Base-by-base conservation (phyloP, 2,113 vertebrate species). In the Poeciliopsis retropinna region DNA sequence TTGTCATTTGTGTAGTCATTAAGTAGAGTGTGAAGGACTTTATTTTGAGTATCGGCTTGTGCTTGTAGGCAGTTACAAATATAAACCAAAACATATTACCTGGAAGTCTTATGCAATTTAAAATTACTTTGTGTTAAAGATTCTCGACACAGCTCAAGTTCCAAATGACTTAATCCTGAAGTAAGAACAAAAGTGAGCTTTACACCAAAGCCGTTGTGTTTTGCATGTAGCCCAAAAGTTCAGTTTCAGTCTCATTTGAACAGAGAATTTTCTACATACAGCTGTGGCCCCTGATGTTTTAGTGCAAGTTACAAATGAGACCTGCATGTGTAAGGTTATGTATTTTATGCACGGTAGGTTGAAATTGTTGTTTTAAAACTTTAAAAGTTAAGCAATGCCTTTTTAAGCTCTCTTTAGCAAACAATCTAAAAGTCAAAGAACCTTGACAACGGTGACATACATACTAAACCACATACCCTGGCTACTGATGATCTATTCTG, bases 361-460 rank as follows among this genome's bases (percentile, higher is more conserved):
- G 39, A 41, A 41, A 41, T 4, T 41, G 39, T 41, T 41, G 14
- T 41, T 41, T 41, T 41, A 41, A 41, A 41, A 4, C 39, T 41
- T 41, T 15, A 41, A 41, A 41, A 41, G 12, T 41, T 1, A 15
- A 4, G 14, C 39, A 41, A 41, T 15, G 39, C 39, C 39, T 41
- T 41, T 41, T 14, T 41, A 41, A 41, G 13, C 39, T 41, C 39
- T 41, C 39, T 15, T 41, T 37, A 11, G 34, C 39, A 41, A 41
- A 41, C 39, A 41, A 41, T 41, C 13, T 41, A 41, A 41, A 41
- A 41, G 39, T 15, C 14, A 15, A 15, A 41, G 14, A 14, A 41
- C 14, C 39, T 15, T 15, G 39, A 41, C 39, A 41, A 41, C 14
- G 71, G 87, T 80, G 79, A 84, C 76, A 90, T 84, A 88, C 72